Base-by-base conservation (phyloP, 2,888 invertebrate species). In the Temnothorax rugatulus region DNA sequence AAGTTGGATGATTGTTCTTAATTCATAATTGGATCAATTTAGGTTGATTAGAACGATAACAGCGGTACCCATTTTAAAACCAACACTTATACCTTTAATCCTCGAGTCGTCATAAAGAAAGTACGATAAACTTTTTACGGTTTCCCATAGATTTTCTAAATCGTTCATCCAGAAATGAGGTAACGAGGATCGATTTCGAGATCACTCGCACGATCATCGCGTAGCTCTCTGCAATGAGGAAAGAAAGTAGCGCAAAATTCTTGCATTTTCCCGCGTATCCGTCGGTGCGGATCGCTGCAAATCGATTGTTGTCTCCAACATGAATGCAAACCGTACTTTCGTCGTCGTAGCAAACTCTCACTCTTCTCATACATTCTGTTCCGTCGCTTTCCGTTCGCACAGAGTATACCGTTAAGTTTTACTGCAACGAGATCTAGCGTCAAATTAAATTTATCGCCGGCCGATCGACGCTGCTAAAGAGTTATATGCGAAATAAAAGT, bases 291-390 rank as follows among this genome's bases (percentile, higher is more conserved):
- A 34, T 66, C 59, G 86, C 77, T 85, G 85, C 87, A 88, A 82
- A 86, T 85, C 86, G 89, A 89, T 90, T 85, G 82, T 85, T 86
- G 90, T 90, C 87, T 84, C 79, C 79, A 71, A 83, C 81, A 79
- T 86, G 85, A 38, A 57, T 75, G 85, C 86, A 73, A 87, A 66
- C 18, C 84, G 86, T 87, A 89, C 90, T 86, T 89, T 86, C 87
- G 85, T 88, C 87, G 82, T 75, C 52, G 66, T 83, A 81, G 84
- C 82, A 69, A 66, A 59, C 79, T 73, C 83, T 82, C 84, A 34
- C 83, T 79, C 59, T 74, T 54, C 21, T 34, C 69, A 68, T 83
- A 69, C 86, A 79, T 85, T 71, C 84, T 71, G 63, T 76, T 75
- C 68, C 71, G 84, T 87, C 83, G 64, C 52, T 86, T 74, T 73